phyloP scores from a whole-genome alignment of 2,888 invertebrate species.

The Catocala fraxini region DNA sequence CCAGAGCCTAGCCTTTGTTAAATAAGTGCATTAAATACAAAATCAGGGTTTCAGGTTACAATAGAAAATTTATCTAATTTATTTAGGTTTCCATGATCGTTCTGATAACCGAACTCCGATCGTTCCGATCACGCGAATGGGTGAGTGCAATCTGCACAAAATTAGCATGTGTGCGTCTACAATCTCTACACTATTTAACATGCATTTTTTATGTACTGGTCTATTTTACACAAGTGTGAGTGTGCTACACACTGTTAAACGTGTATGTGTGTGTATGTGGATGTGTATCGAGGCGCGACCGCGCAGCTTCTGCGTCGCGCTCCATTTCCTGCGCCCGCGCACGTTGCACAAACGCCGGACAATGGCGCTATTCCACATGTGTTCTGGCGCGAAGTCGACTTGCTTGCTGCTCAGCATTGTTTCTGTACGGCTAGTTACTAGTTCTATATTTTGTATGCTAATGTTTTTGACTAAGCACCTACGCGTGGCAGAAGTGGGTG shows the following conservation, averaged over 20 bases:
- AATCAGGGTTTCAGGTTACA: too few species aligned
- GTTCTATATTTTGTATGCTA: conserved; percentile 8
- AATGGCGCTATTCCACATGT: conserved; percentile 49
- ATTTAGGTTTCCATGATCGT: too few species aligned
- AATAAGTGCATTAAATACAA: too few species aligned
- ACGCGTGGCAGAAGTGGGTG: too few species aligned
- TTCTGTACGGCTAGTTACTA: conserved; percentile 11
- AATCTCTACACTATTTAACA: background rate
- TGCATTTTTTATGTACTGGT: background rate
- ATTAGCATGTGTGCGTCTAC: background rate
- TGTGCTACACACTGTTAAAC: background rate
- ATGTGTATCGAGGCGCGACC: conserved; percentile 41
- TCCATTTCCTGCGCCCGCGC: conserved; percentile 65
- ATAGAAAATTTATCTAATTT: too few species aligned
- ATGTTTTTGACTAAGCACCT: too few species aligned
- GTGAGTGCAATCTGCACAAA: background rate
- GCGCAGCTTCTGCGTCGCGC: conserved; percentile 68
- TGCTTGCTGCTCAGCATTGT: conserved; percentile 39
- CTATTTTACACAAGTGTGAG: background rate
- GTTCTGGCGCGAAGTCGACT: conserved; percentile 32
- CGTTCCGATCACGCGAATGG: too few species aligned
- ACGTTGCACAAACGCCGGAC: conserved; percentile 54
- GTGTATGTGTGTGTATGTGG: conserved; percentile 8
- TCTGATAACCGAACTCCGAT: too few species aligned
- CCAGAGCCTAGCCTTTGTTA: too few species aligned